phyloP scores from a whole-genome alignment of 2,797 vertebrate species.

The Phylloscopus collybita region DNA sequence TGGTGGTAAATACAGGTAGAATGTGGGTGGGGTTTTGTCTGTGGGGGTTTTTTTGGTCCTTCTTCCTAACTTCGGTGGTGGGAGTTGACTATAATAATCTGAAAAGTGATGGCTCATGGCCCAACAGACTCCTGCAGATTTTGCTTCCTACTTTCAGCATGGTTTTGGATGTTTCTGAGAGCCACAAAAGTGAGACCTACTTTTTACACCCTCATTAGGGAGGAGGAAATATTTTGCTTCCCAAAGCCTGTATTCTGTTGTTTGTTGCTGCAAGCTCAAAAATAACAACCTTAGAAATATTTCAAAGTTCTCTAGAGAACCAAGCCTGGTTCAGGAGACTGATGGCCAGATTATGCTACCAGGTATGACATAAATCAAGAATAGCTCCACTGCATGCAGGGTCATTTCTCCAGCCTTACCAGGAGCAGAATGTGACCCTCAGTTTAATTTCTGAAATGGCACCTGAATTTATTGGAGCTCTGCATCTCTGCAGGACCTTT shows the following conservation, averaged over 20 bases:
- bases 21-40: background rate
- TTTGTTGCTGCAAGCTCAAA: background rate
- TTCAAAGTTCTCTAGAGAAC: background rate
- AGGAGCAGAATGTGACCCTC: slow-evolving; percentile 43
- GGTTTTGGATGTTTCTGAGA: background rate
- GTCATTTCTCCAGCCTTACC: background rate
- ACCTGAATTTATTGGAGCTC: slow-evolving; percentile 30
- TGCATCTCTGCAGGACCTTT: slow-evolving; percentile 32
- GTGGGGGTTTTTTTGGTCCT: fast-evolving
- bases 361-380: background rate
- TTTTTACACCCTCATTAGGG: background rate
- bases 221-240: background rate
- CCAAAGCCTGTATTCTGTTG: background rate
- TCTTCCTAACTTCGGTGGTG: background rate
- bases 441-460: slow-evolving; percentile 48
- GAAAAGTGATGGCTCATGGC: background rate
- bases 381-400: background rate
- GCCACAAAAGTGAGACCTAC: background rate
- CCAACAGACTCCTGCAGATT: background rate
- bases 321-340: background rate
- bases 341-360: background rate
- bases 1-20: background rate
- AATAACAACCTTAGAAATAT: background rate
- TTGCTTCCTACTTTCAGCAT: background rate
- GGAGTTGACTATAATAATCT: background rate